Base-by-base conservation (phyloP, 2,113 vertebrate genomes). In the Nesogale talazaci region DNA sequence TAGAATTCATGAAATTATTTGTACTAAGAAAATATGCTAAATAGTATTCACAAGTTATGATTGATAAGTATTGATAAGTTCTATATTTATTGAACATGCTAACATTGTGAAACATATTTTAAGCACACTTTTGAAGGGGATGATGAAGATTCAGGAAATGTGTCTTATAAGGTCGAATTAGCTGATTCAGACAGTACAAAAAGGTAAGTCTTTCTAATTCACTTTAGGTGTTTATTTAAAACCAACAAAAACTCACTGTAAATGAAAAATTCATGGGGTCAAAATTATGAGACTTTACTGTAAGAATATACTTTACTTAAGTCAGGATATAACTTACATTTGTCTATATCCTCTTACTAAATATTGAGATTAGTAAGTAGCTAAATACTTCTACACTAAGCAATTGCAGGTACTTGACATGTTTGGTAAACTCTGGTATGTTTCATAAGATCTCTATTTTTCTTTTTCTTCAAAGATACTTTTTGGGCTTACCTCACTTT, bases 111-210 rank as follows among this genome's bases (percentile, higher is more conserved):
- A 86, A 85, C n/a, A 38, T 97, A 15, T 42, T 95, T 97, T 83
- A 25, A 95, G 94, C 96, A 98, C 98, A 92, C 69, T 93, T 95
- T 69, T 1, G 78, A 83, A 90, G 95, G 88, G 4, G 93, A 96
- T 63, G 76, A 90, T 75, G 97, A 97, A 96, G 97, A 97, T 86
- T 29, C 89, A 10, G 94, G 76, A 72, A 1, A 74, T 22, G 90
- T 94, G 20, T 85, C 97, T 85, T 92, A 83, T 34, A 97, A 96
- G 94, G 88, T 90, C 91, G 97, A 89, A 72, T 94, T 94, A 85
- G 40, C 94, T 92, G 3, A 83, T 42, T 63, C 77, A 61, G 52
- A 88, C 34, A 83, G 74, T 67, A 86, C 96, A 9, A 69, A 94
- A 93, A 95, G 91, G 89, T 96, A 97, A 95, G 19, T n/a, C 1